Evolutionary conservation across 2,888 invertebrate genomes (phyloP), one percentile per base, ranked within the genome.

Genomic region (Ectemnius continuus): DNA sequence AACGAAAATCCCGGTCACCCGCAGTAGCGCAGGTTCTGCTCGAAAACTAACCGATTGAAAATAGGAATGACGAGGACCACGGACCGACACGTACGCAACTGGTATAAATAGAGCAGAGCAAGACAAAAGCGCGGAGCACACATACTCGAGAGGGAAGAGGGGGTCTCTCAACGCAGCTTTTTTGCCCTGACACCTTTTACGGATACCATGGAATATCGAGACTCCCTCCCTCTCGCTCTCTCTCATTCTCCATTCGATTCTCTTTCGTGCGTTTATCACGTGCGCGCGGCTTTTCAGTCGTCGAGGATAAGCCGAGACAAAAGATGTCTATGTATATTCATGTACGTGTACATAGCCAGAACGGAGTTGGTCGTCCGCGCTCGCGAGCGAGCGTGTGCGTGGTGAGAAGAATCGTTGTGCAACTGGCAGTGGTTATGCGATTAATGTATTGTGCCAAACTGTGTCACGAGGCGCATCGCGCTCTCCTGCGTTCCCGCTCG

Each of bases 361-460:
- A 3, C 3, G 2, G 36, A 1, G 36, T 36, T 36, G 36, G 1
- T 36, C 36, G 36, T 36, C 1, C 0, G 8, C 6, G 36, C 0
- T 1, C 6, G 36, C 8, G 36, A 36, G 36, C 4, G 36, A 36
- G 8, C 5, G 36, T 8, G 8, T 8, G 36, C 23, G 23, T 23
- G 79, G 79, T 76, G 76, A 72, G 74, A 73, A 70, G 65, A 62
- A 58, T 26, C 70, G 78, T 82, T 82, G 73, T 80, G 75, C 76
- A 82, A 82, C 70, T 56, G 69, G 64, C 76, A 69, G 64, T 74
- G 64, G 80, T 82, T 82, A 80, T 78, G 78, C 82, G 78, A 82
- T 82, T 82, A 80, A 80, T 76, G 76, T 60, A 78, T 82, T 82
- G 73, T 78, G 66, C 71, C 70, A 61, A 81, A 81, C 69, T 76